phyloP scores from a whole-genome alignment of 64 coral and sea anemone species.

The Stichodactyla mertensii region DNA sequence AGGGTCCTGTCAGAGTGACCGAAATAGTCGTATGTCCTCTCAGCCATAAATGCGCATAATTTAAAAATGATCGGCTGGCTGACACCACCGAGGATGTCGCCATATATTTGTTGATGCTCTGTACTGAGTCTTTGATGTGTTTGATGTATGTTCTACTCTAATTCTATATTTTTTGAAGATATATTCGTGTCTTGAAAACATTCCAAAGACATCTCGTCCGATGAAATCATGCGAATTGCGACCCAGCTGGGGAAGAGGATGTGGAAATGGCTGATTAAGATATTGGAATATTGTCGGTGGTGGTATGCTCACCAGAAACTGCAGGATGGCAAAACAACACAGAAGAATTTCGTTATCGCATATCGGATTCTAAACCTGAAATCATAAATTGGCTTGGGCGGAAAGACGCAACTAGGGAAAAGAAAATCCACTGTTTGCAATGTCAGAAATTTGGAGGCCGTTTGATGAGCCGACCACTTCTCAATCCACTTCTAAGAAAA shows the following conservation, averaged over 20 bases:
- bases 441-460: not conserved
- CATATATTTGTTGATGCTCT: no score
- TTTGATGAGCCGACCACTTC: not conserved
- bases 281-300: not conserved
- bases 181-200: not conserved
- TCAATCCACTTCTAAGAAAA: not conserved
- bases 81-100: not conserved
- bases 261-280: not conserved
- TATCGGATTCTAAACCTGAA: not conserved
- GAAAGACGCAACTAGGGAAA: not conserved
- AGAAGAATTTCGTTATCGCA: not conserved
- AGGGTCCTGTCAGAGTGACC: no score
- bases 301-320: not conserved
- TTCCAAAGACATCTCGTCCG: not conserved
- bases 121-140: not conserved
- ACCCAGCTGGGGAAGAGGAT: not conserved
- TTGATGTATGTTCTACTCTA: conserved; percentile 1
- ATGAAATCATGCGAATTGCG: not conserved
- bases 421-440: not conserved
- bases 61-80: conserved; percentile 10
- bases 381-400: not conserved
- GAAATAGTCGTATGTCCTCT: no score
- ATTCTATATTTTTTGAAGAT: not conserved
- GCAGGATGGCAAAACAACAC: not conserved
- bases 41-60: no score